Evolutionary conservation across 2,888 invertebrate species (phyloP).

Genomic region (Sylvicola cinctus): DNA sequence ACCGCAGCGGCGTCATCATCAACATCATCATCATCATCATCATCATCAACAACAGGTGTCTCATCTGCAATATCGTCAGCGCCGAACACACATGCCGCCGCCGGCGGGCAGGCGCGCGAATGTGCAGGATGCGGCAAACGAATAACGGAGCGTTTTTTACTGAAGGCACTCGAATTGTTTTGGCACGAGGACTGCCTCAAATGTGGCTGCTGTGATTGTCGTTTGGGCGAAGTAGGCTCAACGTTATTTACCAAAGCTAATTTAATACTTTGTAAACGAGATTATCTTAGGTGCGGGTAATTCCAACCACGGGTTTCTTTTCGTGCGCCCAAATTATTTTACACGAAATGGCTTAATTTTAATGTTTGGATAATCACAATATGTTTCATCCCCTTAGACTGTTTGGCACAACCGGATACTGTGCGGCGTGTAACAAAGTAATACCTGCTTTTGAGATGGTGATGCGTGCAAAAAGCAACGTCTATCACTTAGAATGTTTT

Average conservation of each 20-base stretch:
- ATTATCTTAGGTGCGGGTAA: conserved; percentile 58
- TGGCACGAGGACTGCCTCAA: conserved; percentile 93
- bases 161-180: conserved; percentile 71
- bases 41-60: conserved; percentile 2
- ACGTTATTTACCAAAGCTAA: conserved; percentile 80
- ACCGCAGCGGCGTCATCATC: neutral
- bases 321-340: neutral
- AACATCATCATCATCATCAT: conserved; percentile 2
- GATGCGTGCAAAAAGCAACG: conserved; percentile 80
- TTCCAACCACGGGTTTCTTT: neutral
- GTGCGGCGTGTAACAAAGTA: conserved; percentile 79
- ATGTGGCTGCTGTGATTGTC: conserved; percentile 80
- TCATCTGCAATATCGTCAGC: conserved; percentile 4
- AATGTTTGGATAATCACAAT: too few species aligned
- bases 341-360: too few species aligned
- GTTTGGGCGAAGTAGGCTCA: conserved; percentile 82
- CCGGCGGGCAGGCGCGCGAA: conserved; percentile 3
- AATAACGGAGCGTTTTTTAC: conserved; percentile 61
- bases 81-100: conserved; percentile 2
- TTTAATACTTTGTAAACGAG: conserved; percentile 75
- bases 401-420: conserved; percentile 77
- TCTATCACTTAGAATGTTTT: conserved; percentile 86
- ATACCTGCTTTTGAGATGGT: conserved; percentile 93
- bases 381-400: conserved; percentile 38
- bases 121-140: conserved; percentile 9